Percentiles rank a stretch among this genome's conserved stretches.
Evolutionary conservation across 1,140 invertebrate genomes (phyloP).

Genomic region (Papilio dardanus): DNA sequence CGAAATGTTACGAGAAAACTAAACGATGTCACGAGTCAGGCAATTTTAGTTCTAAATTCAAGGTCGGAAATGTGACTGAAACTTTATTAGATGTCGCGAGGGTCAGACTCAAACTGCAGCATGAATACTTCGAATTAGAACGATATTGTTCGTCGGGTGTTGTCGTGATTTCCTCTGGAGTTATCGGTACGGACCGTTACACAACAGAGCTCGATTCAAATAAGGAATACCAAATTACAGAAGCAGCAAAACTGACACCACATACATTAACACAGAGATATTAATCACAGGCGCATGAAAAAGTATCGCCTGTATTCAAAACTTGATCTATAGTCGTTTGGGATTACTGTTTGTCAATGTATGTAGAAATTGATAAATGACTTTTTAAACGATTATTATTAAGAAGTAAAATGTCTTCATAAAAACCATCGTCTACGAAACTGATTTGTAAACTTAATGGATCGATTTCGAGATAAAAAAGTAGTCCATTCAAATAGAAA

Average conservation of each 20-base stretch:
- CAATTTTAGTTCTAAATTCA: conserved; percentile 75
- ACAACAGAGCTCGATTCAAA: neutral
- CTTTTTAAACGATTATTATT: conserved; percentile 19
- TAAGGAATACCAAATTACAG: conserved; percentile 8
- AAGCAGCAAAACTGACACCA: neutral
- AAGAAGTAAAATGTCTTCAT: neutral
- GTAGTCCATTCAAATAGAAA: neutral
- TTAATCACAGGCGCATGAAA: conserved; percentile 4
- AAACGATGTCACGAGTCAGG: conserved; percentile 75
- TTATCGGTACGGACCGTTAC: conserved; percentile 5
- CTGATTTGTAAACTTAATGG: neutral
- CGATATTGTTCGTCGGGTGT: conserved; percentile 15
- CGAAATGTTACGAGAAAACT: conserved; percentile 75
- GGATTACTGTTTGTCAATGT: conserved; percentile 29
- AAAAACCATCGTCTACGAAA: neutral
- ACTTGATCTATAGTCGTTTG: neutral
- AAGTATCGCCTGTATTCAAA: conserved; percentile 15
- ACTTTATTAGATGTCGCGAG: conserved; percentile 52
- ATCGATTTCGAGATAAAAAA: conserved; percentile 9
- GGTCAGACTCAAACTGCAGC: conserved; percentile 39
- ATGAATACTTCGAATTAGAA: conserved; percentile 26
- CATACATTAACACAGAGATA: conserved; percentile 6
- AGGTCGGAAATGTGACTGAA: conserved; percentile 70
- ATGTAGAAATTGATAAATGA: conserved; percentile 28
- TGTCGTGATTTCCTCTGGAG: conserved; percentile 20